Evolutionary conservation across 2,113 vertebrate genomes (phyloP), one percentile per base, ranked within the genome.

Genomic region (Calonectris borealis): DNA sequence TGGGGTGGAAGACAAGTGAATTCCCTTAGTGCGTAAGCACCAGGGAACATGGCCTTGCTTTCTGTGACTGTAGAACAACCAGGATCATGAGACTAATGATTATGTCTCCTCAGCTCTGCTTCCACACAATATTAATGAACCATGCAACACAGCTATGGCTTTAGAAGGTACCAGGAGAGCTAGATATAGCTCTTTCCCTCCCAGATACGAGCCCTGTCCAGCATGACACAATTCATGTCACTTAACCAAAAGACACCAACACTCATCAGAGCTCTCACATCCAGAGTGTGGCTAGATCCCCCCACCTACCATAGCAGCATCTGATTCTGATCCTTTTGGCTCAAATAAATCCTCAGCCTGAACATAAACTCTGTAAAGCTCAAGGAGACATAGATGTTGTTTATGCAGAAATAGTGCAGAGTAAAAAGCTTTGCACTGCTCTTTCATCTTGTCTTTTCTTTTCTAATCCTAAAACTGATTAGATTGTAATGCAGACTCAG

Each of bases 51-150:
- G 20, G 24, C 2, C 10, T 75, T 71, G 13, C 13, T 70, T 52
- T 61, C 83, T 71, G 34, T 44, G 36, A 10, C 27, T 62, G 25
- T 36, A 71, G 34, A 34, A 48, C 18, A 70, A 36, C 3, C 16
- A 49, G 8, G 1, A 2, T 13, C 3, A 3, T 32, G n/a, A 5
- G 24, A 36, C 1, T 4, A 70, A 38, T 32, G 1, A 21, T 29
- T 44, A 42, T 42, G 12, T 44, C 21, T 49, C 42, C 38, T 68
- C 2, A 1, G 24, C 10, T 49, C 32, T 71, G 16, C 12, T 58
- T 7, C 55, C 49, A 27, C 20, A 38, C 14, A 36, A 9, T 46
- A 40, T 31, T 64, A 66, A 31, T 7, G 29, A 44, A 34, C 16
- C 3, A 49, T 52, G 42, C 40, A 75, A 18, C 51, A 70, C 11